Percentiles rank a stretch among this genome's conserved stretches.
Conservation (phyloP, 1,140 invertebrate genomes). For the roundworm (Caenorhabditis elegans) region WBcel235 BX284605.5:9798001-9798500, state of each 20-base stretch:
- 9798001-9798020: conserved; percentile 11
- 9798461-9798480: no score
- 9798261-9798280: background rate
- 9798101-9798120: no score
- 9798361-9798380: background rate
- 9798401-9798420: no score
- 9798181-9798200: background rate
- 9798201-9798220: background rate
- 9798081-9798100: no score
- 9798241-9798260: background rate
- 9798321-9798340: conserved; percentile 15
- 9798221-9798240: background rate
- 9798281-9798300: no score
- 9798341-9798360: background rate
- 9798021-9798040: conserved; percentile 20
- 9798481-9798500: no score
- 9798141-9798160: background rate
- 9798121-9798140: no score
- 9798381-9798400: no score
- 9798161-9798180: background rate
- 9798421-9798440: no score
- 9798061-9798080: conserved; percentile 23
- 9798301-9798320: background rate
- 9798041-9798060: background rate
- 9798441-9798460: no score